Evolutionary conservation across 2,797 vertebrate genomes (phyloP).

Genomic region (Alouatta caraya): DNA sequence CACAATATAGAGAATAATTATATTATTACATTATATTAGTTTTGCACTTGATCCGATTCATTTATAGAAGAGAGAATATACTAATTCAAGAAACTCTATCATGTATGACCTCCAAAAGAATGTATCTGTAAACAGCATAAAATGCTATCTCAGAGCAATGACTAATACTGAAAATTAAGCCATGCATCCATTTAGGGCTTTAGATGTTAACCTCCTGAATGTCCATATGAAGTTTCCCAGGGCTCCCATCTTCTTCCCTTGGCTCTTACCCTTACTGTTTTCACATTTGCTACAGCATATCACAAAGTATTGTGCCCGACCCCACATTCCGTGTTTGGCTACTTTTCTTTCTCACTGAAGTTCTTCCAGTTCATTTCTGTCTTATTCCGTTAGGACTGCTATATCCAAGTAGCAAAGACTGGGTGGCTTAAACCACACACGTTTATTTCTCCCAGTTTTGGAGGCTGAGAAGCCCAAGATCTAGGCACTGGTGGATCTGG

Average conservation of each 20-base stretch:
- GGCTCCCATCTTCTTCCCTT: background rate
- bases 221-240: background rate
- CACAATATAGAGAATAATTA: background rate
- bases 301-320: background rate
- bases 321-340: background rate
- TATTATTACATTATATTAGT: background rate
- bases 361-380: background rate
- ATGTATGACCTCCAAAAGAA: background rate
- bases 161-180: background rate
- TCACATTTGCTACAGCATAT: background rate
- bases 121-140: background rate
- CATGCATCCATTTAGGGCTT: background rate
- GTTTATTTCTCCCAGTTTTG: background rate
- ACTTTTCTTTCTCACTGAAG: background rate
- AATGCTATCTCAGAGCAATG: background rate
- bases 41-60: background rate
- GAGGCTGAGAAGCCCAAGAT: background rate
- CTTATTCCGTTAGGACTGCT: background rate
- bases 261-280: background rate
- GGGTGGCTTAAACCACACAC: background rate
- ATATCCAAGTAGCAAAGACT: background rate
- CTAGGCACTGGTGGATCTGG: background rate
- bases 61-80: background rate
- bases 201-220: background rate
- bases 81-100: constrained; percentile 3